Evolutionary conservation across 1,140 invertebrate species (phyloP).

Genomic region (Sarcophaga bullata): DNA sequence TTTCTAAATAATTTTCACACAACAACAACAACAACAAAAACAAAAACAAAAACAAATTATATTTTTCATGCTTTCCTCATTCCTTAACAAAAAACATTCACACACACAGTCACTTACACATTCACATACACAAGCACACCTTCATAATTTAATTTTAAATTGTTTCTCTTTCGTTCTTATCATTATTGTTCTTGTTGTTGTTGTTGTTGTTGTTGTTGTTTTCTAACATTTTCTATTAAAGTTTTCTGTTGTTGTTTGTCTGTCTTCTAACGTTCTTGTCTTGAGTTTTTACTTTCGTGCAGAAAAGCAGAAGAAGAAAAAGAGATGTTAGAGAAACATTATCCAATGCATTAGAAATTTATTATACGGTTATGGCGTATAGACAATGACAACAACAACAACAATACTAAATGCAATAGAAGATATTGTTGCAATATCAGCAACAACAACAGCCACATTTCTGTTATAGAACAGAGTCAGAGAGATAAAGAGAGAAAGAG

Average conservation of each 20-base stretch:
- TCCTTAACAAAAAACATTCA: not conserved
- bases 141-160: not conserved
- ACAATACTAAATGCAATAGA: conserved; percentile 22
- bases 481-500: not conserved
- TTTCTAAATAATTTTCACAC: too few species aligned
- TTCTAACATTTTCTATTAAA: not conserved
- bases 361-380: conserved; percentile 13
- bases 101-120: not conserved
- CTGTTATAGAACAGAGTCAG: not conserved
- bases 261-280: conserved; percentile 2
- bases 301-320: not conserved
- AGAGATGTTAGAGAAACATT: not conserved
- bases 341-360: conserved; percentile 17
- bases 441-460: conserved; percentile 29
- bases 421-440: not conserved
- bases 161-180: conserved; percentile 26
- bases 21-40: too few species aligned
- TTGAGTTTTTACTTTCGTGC: conserved; percentile 34
- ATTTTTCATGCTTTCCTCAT: not conserved
- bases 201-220: conserved; percentile 1
- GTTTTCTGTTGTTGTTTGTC: conserved; percentile 20
- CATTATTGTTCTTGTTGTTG: conserved; percentile 7
- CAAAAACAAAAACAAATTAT: not conserved
- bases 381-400: conserved; percentile 43
- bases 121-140: not conserved